phyloP scores from a whole-genome alignment of 1,140 invertebrate species.

The Aphaenogaster ashmeadi region DNA sequence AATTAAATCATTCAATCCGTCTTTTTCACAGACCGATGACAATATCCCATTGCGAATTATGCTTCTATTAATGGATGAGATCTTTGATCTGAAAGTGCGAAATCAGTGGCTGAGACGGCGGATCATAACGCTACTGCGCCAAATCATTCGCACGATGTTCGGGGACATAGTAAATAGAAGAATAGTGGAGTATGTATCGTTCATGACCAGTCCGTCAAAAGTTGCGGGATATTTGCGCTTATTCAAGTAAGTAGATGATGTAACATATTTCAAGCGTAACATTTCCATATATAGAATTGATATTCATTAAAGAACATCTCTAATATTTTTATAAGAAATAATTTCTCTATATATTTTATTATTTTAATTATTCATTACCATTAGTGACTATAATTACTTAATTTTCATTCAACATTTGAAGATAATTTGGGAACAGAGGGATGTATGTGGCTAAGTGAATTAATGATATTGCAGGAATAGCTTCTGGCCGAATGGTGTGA shows the following conservation, averaged over 20 bases:
- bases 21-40: conserved; percentile 90
- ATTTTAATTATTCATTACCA: not conserved
- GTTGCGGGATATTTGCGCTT: conserved; percentile 95
- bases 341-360: not conserved
- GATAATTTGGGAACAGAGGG: not conserved
- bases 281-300: conserved; percentile 39
- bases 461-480: conserved; percentile 88
- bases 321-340: not conserved
- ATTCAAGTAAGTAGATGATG: conserved; percentile 91
- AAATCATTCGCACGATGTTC: conserved; percentile 94
- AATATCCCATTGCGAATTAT: conserved; percentile 96
- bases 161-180: conserved; percentile 95
- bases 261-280: not conserved
- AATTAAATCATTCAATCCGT: conserved; percentile 35
- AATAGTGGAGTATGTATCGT: conserved; percentile 97
- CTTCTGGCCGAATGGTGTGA: conserved; percentile 93
- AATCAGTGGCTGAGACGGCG: conserved; percentile 95
- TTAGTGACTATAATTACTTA: not conserved
- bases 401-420: not conserved
- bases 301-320: not conserved
- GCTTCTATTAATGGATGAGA: conserved; percentile 95
- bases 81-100: conserved; percentile 95
- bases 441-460: not conserved
- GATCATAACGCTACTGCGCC: conserved; percentile 93
- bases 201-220: conserved; percentile 95